Evolutionary conservation across 2,797 vertebrate genomes (phyloP).

Genomic region (Poecilia wingei): DNA sequence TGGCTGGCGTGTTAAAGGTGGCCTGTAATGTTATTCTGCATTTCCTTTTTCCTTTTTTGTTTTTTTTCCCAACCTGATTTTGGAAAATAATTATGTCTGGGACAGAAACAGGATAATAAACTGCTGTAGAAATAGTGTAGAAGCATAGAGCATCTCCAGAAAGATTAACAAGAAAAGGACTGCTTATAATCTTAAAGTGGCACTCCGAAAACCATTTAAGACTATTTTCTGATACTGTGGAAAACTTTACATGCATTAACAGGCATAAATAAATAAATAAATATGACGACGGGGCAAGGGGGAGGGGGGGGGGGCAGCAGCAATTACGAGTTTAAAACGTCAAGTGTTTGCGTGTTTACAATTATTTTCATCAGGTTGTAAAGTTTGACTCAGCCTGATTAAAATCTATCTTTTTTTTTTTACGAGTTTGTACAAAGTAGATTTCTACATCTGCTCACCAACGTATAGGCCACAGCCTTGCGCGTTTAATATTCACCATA

Average conservation of each 20-base stretch:
- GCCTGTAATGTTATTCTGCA: background rate
- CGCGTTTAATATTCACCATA: slow-evolving; percentile 67
- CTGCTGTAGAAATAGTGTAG: background rate
- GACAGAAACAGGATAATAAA: slow-evolving; percentile 15
- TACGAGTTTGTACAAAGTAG: background rate
- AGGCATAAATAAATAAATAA: background rate
- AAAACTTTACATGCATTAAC: background rate
- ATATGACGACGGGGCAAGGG: background rate
- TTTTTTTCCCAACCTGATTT: background rate
- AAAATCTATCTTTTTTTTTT: background rate
- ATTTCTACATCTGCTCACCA: slow-evolving; percentile 26
- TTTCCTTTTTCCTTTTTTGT: background rate
- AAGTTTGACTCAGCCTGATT: background rate
- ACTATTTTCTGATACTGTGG: background rate
- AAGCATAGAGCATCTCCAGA: background rate
- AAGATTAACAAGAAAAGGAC: background rate
- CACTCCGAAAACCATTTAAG: background rate
- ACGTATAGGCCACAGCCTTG: slow-evolving; percentile 46
- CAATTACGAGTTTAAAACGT: background rate
- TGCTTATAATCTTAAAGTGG: background rate
- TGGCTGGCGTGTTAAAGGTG: slow-evolving; percentile 12
- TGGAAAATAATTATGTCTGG: background rate
- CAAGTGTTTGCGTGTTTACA: background rate
- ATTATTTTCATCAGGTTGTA: background rate
- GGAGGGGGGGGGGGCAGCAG: background rate